Percentiles rank a stretch among this genome's conserved stretches.
Conservation (phyloP, 2,888 invertebrate genomes). For the Mechanitis messenoides region DNA sequence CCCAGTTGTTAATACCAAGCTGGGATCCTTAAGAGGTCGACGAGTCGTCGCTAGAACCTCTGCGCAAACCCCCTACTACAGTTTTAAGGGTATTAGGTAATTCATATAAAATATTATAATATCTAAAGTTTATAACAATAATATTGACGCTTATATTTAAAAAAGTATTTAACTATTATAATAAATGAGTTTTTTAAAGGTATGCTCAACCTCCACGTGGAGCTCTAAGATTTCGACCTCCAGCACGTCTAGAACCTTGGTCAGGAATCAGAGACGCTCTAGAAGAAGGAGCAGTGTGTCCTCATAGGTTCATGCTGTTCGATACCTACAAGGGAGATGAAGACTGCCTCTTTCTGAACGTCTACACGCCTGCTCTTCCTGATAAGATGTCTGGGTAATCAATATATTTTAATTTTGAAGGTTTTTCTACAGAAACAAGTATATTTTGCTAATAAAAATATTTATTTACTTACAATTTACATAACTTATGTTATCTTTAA, state of each 20-base stretch:
- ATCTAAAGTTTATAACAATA: not conserved
- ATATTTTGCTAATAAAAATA: no score
- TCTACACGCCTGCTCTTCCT: slow-evolving; percentile 79
- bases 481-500: no score
- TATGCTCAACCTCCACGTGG: slow-evolving; percentile 71
- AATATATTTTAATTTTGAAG: not conserved
- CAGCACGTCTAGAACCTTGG: slow-evolving; percentile 78
- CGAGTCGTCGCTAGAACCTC: slow-evolving; percentile 59
- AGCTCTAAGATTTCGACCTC: slow-evolving; percentile 73
- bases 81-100: slow-evolving; percentile 71
- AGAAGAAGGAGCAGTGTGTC: slow-evolving; percentile 82
- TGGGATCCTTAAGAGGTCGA: slow-evolving; percentile 64
- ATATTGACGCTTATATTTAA: not conserved
- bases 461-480: no score
- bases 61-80: slow-evolving; percentile 63
- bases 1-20: slow-evolving; percentile 56
- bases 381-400: slow-evolving; percentile 63
- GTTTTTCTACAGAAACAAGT: no score
- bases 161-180: not conserved
- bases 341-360: slow-evolving; percentile 83
- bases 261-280: slow-evolving; percentile 80
- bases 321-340: slow-evolving; percentile 80
- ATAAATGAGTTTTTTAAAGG: slow-evolving; percentile 33
- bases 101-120: slow-evolving; percentile 8
- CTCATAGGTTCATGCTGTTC: slow-evolving; percentile 81